These are phyloP conservation scores for Dermochelys coriacea DNA, from an alignment of 2,797 vertebrate genomes.

Conservation along the genomic window DNA sequence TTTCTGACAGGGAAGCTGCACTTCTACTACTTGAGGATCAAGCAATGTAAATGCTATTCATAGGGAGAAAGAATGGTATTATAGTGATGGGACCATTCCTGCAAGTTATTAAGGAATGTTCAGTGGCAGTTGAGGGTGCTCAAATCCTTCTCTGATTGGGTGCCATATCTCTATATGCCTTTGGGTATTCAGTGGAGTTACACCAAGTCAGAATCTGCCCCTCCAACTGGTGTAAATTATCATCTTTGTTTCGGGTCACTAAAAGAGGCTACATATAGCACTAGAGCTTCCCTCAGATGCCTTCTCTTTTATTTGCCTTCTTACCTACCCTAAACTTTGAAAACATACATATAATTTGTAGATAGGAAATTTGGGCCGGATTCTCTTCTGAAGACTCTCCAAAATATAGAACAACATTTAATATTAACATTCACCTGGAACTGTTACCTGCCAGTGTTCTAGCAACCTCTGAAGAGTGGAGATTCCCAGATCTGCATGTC, in stretches of 20 bases:
- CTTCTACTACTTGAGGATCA: not conserved
- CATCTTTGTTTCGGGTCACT: not conserved
- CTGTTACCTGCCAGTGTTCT: not conserved
- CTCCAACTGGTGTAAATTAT: not conserved
- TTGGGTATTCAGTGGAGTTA: not conserved
- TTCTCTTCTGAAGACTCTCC: not conserved
- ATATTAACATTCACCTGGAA: not conserved
- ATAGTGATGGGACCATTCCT: not conserved
- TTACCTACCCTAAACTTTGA: not conserved
- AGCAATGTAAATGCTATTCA: constrained; percentile 15
- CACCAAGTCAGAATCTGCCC: not conserved
- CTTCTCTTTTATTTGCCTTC: not conserved
- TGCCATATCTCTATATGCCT: not conserved
- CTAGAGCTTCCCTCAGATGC: not conserved
- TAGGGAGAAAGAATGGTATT: not conserved
- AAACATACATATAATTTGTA: not conserved
- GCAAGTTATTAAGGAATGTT: not conserved
- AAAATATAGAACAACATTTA: not conserved
- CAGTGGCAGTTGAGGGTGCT: not conserved
- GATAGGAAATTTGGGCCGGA: not conserved
- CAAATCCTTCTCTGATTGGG: not conserved
- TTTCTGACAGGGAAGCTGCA: constrained; percentile 34
- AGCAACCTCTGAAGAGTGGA: not conserved
- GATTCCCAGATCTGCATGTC: not conserved
- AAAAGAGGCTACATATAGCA: not conserved